Conservation (phyloP, 2,888 invertebrate species). For the Lobophora halterata region DNA sequence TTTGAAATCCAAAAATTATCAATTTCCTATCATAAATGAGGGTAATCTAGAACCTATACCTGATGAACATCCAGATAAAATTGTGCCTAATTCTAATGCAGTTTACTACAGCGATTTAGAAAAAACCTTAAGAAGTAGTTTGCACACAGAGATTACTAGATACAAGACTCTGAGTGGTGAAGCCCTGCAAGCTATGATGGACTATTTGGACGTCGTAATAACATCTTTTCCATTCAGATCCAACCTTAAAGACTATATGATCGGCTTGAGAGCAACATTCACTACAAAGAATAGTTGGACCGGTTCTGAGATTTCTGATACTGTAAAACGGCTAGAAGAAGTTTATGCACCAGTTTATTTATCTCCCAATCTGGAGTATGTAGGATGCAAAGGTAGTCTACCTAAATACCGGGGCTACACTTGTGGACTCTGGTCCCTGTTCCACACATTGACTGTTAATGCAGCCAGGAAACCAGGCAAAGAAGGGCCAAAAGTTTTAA, state of each 20-base stretch:
- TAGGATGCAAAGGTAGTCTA: conserved; percentile 91
- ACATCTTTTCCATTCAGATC: conserved; percentile 90
- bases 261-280: conserved; percentile 79
- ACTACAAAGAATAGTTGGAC: conserved; percentile 70
- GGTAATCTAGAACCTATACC: conserved; percentile 30
- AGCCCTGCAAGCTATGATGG: conserved; percentile 85
- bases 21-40: conserved; percentile 50
- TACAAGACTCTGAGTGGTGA: conserved; percentile 85
- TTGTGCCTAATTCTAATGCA: conserved; percentile 64
- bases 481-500: conserved; percentile 86
- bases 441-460: conserved; percentile 94
- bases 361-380: conserved; percentile 81
- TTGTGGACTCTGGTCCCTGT: conserved; percentile 97
- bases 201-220: conserved; percentile 86
- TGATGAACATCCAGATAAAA: conserved; percentile 40
- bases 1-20: conserved; percentile 70
- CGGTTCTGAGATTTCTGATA: conserved; percentile 82
- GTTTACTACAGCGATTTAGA: conserved; percentile 94
- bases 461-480: conserved; percentile 77
- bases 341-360: conserved; percentile 79
- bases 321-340: conserved; percentile 77
- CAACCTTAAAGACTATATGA: conserved; percentile 84
- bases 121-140: conserved; percentile 89
- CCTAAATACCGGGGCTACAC: conserved; percentile 91
- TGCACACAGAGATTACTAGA: conserved; percentile 91